Evolutionary conservation across 2,797 vertebrate species (phyloP).

Genomic region (Benthosema pterotum): DNA sequence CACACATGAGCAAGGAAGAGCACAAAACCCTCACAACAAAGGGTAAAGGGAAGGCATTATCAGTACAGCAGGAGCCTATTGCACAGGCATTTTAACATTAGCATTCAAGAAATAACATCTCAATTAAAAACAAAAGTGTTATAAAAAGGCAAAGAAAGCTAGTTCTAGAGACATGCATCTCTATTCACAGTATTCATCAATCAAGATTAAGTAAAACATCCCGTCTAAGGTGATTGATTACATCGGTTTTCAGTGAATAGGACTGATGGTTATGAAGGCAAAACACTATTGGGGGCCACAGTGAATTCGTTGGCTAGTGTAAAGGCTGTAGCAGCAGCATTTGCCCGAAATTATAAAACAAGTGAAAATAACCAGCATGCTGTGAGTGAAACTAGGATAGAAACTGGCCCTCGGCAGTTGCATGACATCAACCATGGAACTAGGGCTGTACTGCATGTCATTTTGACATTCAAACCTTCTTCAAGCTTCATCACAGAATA

Average conservation of each 20-base stretch:
- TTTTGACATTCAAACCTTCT: too few relatives aligned
- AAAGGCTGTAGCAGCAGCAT: conserved; percentile 49
- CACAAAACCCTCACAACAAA: conserved; percentile 21
- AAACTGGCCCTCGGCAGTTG: neutral
- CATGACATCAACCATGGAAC: neutral
- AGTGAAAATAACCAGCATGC: conserved; percentile 49
- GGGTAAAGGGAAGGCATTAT: conserved; percentile 37
- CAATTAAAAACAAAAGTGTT: conserved; percentile 2
- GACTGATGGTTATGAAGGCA: conserved; percentile 19
- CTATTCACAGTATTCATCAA: conserved; percentile 69
- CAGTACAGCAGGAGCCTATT: conserved; percentile 48
- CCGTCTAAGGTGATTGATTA: conserved; percentile 13
- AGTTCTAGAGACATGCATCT: conserved; percentile 62
- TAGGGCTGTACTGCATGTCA: too few relatives aligned
- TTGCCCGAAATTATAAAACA: conserved; percentile 29
- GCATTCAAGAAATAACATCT: conserved; percentile 17
- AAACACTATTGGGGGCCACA: conserved; percentile 46
- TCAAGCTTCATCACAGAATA: too few relatives aligned
- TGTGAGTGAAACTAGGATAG: conserved; percentile 5
- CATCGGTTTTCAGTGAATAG: conserved; percentile 5
- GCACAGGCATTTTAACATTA: conserved; percentile 33
- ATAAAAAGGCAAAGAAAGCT: conserved; percentile 45
- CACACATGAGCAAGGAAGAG: conserved; percentile 18
- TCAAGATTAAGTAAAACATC: conserved; percentile 21
- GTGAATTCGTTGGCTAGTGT: conserved; percentile 49